Conservation (phyloP, 2,113 vertebrate genomes). For the Zonotrichia leucophrys region DNA sequence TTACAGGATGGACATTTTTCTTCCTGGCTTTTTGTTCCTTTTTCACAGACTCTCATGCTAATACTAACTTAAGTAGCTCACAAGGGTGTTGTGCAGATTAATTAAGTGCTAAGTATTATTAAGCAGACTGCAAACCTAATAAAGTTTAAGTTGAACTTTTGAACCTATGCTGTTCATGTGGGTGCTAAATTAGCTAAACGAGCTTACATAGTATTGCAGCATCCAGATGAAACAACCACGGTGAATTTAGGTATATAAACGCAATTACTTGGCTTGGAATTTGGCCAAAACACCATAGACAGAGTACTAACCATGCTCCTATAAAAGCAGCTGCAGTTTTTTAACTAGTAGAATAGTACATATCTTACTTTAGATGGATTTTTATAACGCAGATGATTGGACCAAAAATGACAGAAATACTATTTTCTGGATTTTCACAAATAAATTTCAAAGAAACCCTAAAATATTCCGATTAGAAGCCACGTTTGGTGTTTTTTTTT, state of each 20-base stretch:
- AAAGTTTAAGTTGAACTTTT: constrained; percentile 63
- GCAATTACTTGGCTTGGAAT: constrained; percentile 49
- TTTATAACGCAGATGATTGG: neutral
- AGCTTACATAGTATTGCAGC: constrained; percentile 46
- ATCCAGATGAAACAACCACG: constrained; percentile 41
- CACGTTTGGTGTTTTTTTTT: neutral
- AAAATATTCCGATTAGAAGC: neutral
- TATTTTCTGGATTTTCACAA: neutral
- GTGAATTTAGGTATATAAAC: constrained; percentile 58
- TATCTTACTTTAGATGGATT: neutral
- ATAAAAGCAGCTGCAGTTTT: neutral
- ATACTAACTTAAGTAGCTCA: constrained; percentile 38
- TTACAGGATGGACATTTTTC: constrained; percentile 1
- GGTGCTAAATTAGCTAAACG: constrained; percentile 52
- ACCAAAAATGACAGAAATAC: neutral
- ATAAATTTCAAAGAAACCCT: neutral
- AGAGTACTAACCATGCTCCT: neutral
- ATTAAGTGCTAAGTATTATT: constrained; percentile 67
- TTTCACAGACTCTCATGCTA: constrained; percentile 1
- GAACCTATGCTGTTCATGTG: constrained; percentile 43
- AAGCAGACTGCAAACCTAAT: constrained; percentile 42
- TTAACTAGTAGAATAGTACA: neutral
- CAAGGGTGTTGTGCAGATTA: constrained; percentile 52
- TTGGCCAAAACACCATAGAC: constrained; percentile 1
- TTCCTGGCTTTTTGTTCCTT: neutral